These are phyloP conservation scores for Leptopterna dolabrata DNA, from an alignment of 2,888 invertebrate species.

Conservation along the genomic window DNA sequence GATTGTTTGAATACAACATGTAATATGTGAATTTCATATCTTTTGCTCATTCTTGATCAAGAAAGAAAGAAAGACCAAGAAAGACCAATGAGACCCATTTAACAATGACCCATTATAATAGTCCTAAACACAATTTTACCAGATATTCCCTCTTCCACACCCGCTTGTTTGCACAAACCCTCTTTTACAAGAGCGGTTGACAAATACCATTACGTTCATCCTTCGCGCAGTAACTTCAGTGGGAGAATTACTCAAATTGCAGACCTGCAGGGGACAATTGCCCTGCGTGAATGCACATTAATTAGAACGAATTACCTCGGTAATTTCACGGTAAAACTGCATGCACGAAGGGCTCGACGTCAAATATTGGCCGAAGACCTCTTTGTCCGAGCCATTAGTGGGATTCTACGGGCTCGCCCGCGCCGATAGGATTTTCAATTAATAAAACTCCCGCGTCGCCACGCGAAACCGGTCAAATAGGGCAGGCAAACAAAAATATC, in stretches of 20 bases:
- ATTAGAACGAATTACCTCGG: constrained; percentile 4
- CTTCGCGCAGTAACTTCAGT: not conserved
- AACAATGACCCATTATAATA: too few species aligned
- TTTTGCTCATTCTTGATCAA: too few species aligned
- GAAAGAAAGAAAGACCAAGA: too few species aligned
- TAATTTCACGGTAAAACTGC: not conserved
- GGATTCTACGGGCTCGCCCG: not conserved
- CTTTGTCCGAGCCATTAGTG: constrained; percentile 28
- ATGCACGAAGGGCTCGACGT: not conserved
- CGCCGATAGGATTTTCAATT: constrained; percentile 18
- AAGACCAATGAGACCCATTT: not conserved
- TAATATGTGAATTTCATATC: too few species aligned
- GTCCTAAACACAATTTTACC: too few species aligned
- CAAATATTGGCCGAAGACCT: constrained; percentile 5
- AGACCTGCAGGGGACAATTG: not conserved
- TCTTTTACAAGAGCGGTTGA: not conserved
- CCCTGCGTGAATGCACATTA: not conserved
- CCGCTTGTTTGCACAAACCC: too few species aligned
- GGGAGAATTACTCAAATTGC: not conserved
- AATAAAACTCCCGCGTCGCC: constrained; percentile 8
- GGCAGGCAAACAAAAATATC: constrained; percentile 38
- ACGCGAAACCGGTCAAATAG: constrained; percentile 8
- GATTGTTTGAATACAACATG: too few species aligned
- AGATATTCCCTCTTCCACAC: too few species aligned
- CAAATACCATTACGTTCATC: not conserved